Evolutionary conservation across 2,888 invertebrate species (phyloP).

Genomic region (Ctenicera cuprea): DNA sequence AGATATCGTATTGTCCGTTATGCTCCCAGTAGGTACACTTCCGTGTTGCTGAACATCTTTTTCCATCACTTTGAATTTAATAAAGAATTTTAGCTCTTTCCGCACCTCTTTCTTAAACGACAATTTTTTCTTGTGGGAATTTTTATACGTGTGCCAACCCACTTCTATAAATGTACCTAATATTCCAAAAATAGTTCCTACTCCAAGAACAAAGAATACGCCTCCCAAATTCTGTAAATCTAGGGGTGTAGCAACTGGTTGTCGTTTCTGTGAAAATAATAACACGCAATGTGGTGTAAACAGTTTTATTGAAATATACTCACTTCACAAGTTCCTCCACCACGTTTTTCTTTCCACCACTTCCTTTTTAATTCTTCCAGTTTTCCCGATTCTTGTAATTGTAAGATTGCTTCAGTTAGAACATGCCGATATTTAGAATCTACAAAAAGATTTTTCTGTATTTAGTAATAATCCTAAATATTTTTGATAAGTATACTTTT

Average conservation of each 20-base stretch:
- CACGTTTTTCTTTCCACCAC: slow-evolving; percentile 88
- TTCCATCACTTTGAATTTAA: slow-evolving; percentile 37
- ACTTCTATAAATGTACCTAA: slow-evolving; percentile 82
- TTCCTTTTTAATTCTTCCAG: slow-evolving; percentile 81
- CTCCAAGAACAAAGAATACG: slow-evolving; percentile 84
- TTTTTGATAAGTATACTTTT: slow-evolving; percentile 58
- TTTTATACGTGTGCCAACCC: slow-evolving; percentile 73
- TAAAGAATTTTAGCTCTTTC: slow-evolving; percentile 43
- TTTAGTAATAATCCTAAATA: not conserved
- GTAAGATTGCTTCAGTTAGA: slow-evolving; percentile 83
- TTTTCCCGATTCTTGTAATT: slow-evolving; percentile 83
- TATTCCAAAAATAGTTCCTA: slow-evolving; percentile 79
- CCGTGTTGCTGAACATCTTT: slow-evolving; percentile 19
- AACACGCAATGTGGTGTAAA: not conserved
- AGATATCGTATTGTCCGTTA: not conserved
- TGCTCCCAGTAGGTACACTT: not conserved
- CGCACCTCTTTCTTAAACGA: slow-evolving; percentile 70
- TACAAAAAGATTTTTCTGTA: slow-evolving; percentile 54
- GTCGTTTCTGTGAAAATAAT: slow-evolving; percentile 33
- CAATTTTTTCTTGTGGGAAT: slow-evolving; percentile 72
- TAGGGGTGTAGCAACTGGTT: slow-evolving; percentile 67
- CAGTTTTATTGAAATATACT: not conserved
- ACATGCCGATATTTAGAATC: slow-evolving; percentile 80
- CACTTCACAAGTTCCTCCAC: slow-evolving; percentile 47
- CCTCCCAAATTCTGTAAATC: slow-evolving; percentile 87